Base-by-base conservation (phyloP, 2,797 vertebrate genomes). In the Syngnathus rostellatus region DNA sequence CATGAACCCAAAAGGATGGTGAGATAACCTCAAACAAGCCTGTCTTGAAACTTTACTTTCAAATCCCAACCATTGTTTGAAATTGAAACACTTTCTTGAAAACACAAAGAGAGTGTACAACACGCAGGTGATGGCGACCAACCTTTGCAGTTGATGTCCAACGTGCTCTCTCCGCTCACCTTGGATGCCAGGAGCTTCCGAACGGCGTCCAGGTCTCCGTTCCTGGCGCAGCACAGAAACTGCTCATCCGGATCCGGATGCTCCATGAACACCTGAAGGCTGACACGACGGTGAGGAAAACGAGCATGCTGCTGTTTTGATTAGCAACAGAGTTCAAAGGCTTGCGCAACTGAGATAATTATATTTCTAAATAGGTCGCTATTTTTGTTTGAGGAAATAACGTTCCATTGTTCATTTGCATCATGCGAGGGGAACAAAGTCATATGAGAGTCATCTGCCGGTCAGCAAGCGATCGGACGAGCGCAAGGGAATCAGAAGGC, bases 121-220 rank as follows among this genome's bases (percentile, higher is more conserved):
- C 17, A 48, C 17, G 14, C 45, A 48, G 14, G 45, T 62, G 23
- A 10, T 10, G 0, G 60, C 59, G 37, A 37, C 48, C 43, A 83
- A 95, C 97, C 97, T 95, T 97, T 99, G 88, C 96, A 98, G 78
- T 98, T 94, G 69, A 99, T 93, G 81, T 96, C 89, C 73, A 95
- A 89, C 31, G 70, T 81, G 5, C 77, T 77, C 67, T 93, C 87
- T 23, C 89, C 89, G 78, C 69, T 90, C 54, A 86, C 86, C 79
- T 87, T 85, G 53, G 85, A 88, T 77, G 91, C 82, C 70, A 99
- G 83, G 3, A 98, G 89, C 54, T 64, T 86, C 69, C 89, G 90
- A 69, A 98, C 90, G 58, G 94, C 94, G 0, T 88, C 78, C 64
- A 90, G 64, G 51, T 96, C 92, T 81, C 97, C 97, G 65, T 99